Base-by-base conservation (phyloP, 2,797 vertebrate species). In the Xyrichtys novacula region DNA sequence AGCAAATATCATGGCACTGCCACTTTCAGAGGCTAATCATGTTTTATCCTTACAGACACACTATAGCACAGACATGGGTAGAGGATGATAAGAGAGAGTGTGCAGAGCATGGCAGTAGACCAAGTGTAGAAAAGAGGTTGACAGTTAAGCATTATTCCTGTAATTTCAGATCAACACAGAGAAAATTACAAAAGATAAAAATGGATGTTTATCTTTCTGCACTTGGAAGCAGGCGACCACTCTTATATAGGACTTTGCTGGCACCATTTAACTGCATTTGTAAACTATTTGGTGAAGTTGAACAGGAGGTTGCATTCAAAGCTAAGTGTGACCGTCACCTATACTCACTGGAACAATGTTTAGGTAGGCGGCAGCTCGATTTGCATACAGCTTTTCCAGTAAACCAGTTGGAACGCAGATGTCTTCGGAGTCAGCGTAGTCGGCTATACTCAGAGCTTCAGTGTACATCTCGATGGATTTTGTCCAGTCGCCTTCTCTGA, bases 361-460 rank as follows among this genome's bases (percentile, higher is more conserved):
- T 65, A 97, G 93, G 74, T 96, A 98, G 11, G 96, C 96, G 1
- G 95, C 96, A 15, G 97, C 97, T 71, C 97, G 96, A 91, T 99
- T 99, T 77, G 97, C 94, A 11, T 95, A 93, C 43, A 99, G 91
- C 68, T 95, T 97, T 85, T 99, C 98, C 82, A 95, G 83, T 61
- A 96, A 89, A 84, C 94, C 90, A 70, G 83, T 89, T 67, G 95
- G 87, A 78, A 98, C 86, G 31, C 85, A 77, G 78, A 99, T 96
- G 5, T 98, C 96, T 86, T 99, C 98, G 0, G 97, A 96, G 73
- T 95, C 93, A 0, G 97, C 97, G 76, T 99, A 99, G 22, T 96
- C 96, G 1, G 97, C 95, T 83, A 99, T 93, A 82, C 90, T 97
- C 89, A 99, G 90, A 66, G 97, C 96, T 88, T 99, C 98, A 0